These are phyloP conservation scores for Caracal caracal DNA, from an alignment of 2,113 vertebrate species.

Conservation along the genomic window DNA sequence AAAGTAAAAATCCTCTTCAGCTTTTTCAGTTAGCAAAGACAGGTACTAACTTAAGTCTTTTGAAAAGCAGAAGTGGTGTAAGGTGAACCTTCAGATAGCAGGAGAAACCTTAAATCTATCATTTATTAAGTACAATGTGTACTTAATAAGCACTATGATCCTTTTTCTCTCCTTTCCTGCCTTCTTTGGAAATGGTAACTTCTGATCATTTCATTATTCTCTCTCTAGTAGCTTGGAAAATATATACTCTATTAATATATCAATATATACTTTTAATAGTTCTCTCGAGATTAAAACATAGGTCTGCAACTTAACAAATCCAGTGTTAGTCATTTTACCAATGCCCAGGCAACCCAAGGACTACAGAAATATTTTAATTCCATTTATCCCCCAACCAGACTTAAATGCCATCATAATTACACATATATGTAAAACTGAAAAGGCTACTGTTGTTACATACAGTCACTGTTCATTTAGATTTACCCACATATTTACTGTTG, in stretches of 20 bases:
- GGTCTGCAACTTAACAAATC: neutral
- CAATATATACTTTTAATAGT: neutral
- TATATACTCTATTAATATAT: neutral
- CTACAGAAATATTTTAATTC: slow-evolving; percentile 31
- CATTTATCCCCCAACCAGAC: neutral
- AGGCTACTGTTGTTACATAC: neutral
- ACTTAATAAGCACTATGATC: neutral
- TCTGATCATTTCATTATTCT: slow-evolving; percentile 21
- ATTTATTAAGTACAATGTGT: neutral
- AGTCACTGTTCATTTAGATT: neutral
- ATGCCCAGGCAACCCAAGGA: slow-evolving; percentile 1
- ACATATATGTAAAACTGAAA: neutral
- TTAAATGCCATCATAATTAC: neutral
- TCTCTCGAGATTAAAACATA: slow-evolving; percentile 10
- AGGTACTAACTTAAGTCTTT: neutral
- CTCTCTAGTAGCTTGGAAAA: neutral
- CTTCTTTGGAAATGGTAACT: neutral
- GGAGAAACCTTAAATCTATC: neutral
- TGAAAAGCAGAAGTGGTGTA: neutral
- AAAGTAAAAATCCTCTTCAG: neutral
- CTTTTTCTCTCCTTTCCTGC: neutral
- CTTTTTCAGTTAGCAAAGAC: neutral
- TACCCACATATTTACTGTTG: neutral
- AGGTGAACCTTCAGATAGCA: neutral
- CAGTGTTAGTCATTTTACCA: neutral